phyloP scores from a whole-genome alignment of 1,140 invertebrate species.

The Homarus americanus region DNA sequence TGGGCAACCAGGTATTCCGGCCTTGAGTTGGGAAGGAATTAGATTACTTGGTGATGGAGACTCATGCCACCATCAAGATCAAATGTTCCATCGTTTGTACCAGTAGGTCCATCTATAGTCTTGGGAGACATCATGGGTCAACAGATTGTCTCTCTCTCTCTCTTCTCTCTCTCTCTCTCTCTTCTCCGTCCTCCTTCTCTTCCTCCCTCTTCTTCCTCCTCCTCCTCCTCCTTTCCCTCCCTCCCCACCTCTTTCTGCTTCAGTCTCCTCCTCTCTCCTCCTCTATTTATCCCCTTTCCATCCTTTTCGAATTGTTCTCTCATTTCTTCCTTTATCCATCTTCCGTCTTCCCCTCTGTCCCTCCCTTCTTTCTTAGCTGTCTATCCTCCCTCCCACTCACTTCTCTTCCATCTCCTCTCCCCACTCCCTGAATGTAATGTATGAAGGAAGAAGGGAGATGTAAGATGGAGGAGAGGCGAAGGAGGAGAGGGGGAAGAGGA shows the following conservation, averaged over 20 bases:
- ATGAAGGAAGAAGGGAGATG: background rate
- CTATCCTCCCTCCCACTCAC: no score
- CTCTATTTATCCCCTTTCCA: no score
- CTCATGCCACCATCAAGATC: slow-evolving; percentile 46
- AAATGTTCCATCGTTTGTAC: slow-evolving; percentile 44
- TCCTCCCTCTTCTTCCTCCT: background rate
- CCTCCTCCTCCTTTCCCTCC: background rate
- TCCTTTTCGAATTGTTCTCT: no score
- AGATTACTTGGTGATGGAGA: slow-evolving; percentile 47
- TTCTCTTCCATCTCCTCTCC: no score
- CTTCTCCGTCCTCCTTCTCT: no score
- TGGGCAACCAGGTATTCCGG: background rate
- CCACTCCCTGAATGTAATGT: no score
- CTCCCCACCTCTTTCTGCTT: no score
- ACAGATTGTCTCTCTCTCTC: background rate
- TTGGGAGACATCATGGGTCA: background rate
- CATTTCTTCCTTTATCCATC: no score
- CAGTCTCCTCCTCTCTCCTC: no score
- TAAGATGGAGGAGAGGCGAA: background rate
- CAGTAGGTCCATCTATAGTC: slow-evolving; percentile 28
- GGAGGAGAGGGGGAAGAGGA: background rate
- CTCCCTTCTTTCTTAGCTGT: no score
- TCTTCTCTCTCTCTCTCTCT: no score
- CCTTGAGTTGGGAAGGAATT: slow-evolving; percentile 5
- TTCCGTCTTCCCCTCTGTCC: no score